Percentiles rank a stretch among this genome's conserved stretches.
phyloP scores from a whole-genome alignment of 2,797 vertebrate species.

The Gastrophryne carolinensis region DNA sequence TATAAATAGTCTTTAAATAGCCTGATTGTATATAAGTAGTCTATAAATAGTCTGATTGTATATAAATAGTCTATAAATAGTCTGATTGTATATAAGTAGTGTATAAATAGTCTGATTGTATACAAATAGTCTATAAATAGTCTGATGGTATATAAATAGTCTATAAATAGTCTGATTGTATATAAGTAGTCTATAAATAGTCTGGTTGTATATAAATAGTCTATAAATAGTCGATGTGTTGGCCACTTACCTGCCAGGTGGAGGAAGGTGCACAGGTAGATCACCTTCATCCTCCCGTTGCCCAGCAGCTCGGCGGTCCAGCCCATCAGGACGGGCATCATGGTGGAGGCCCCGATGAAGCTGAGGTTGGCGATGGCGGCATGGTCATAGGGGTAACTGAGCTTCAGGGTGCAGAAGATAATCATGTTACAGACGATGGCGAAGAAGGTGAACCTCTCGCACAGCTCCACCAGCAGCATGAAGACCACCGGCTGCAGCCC shows the following conservation, averaged over 20 bases:
- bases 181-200: no score
- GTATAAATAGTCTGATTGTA: no score
- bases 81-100: no score
- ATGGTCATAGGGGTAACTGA: constrained; percentile 81
- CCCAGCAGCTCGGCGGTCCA: constrained; percentile 80
- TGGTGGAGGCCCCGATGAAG: constrained; percentile 80
- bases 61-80: no score
- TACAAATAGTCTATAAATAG: no score
- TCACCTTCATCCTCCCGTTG: constrained; percentile 76
- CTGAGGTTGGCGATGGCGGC: constrained; percentile 83
- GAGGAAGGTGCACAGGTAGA: constrained; percentile 80
- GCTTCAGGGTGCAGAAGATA: constrained; percentile 84
- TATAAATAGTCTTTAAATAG: no score
- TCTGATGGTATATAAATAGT: no score
- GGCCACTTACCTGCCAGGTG: constrained; percentile 86
- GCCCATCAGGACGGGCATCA: constrained; percentile 76
- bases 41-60: no score
- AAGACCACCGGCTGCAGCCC: constrained; percentile 80
- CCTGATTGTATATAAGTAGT: no score
- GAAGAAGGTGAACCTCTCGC: constrained; percentile 87
- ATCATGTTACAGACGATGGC: constrained; percentile 92
- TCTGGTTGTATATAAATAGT: no score
- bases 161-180: not conserved
- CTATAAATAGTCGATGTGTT: not conserved
- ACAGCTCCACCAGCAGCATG: constrained; percentile 85